A percentile compares a stretch with the other conserved stretches of the same genome.
Conservation (phyloP, 2,113 vertebrate genomes). For the Amazona guildingii region DNA sequence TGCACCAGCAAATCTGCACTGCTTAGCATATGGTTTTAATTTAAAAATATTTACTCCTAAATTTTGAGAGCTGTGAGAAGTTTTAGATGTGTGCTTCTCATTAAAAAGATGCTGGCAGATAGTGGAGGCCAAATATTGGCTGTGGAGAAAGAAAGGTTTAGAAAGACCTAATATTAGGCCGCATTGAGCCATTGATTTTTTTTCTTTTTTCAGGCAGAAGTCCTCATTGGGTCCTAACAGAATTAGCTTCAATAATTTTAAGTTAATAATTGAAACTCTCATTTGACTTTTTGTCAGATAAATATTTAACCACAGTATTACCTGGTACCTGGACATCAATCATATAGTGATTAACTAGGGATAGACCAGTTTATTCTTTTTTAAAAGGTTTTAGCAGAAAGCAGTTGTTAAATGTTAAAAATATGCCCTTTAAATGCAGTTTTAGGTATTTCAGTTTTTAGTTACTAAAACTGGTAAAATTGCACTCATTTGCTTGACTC, state of each 20-base stretch:
- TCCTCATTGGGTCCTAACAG: not conserved
- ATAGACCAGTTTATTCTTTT: not conserved
- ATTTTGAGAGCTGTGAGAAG: slow-evolving; percentile 63
- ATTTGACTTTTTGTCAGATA: not conserved
- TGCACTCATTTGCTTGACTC: not conserved
- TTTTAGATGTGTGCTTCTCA: slow-evolving; percentile 68
- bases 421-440: not conserved
- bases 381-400: not conserved
- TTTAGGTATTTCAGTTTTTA: not conserved
- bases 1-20: slow-evolving; percentile 54
- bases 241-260: not conserved
- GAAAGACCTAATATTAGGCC: slow-evolving; percentile 9
- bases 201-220: not conserved
- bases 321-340: not conserved
- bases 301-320: not conserved
- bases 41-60: slow-evolving; percentile 69
- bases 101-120: slow-evolving; percentile 62
- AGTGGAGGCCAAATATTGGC: slow-evolving; percentile 34
- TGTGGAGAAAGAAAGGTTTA: slow-evolving; percentile 18
- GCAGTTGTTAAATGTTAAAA: not conserved
- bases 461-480: not conserved
- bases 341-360: not conserved
- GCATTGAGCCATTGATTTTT: not conserved
- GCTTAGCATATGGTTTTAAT: slow-evolving; percentile 65
- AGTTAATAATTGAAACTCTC: not conserved